These are phyloP conservation scores for Sclerurus mexicanus DNA, from an alignment of 2,113 vertebrate species.

Conservation along the genomic window DNA sequence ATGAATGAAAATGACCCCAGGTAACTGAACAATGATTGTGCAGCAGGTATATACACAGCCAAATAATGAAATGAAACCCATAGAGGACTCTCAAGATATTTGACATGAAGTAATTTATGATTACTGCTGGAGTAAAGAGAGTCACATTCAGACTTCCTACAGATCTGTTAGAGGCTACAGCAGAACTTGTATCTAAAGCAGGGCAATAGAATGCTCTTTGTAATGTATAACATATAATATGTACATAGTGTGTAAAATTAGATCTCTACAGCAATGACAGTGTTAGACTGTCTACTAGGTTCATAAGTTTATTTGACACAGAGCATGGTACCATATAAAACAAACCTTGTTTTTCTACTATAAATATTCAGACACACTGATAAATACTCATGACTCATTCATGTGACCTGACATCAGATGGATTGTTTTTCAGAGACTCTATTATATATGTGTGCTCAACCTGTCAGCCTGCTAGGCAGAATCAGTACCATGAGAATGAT, in stretches of 20 bases:
- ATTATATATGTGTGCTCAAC: neutral
- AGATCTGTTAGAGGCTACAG: neutral
- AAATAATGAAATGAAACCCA: slow-evolving; percentile 65
- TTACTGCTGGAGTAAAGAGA: slow-evolving; percentile 42
- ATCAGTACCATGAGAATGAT: slow-evolving; percentile 5
- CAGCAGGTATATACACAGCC: slow-evolving; percentile 35
- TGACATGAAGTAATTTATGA: slow-evolving; percentile 52
- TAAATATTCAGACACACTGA: slow-evolving; percentile 4
- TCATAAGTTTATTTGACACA: neutral
- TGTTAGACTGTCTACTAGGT: neutral
- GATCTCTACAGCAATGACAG: neutral
- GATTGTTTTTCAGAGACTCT: neutral
- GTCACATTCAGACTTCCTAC: slow-evolving; percentile 36
- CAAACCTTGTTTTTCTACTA: neutral
- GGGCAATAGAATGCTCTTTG: neutral
- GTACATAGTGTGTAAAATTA: neutral
- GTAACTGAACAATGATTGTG: slow-evolving; percentile 50
- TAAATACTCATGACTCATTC: slow-evolving; percentile 13
- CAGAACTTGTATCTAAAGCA: neutral
- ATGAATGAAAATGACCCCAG: slow-evolving; percentile 72
- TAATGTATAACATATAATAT: neutral
- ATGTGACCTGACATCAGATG: neutral
- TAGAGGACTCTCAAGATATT: slow-evolving; percentile 39
- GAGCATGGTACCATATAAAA: neutral
- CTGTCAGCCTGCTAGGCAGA: neutral